phyloP scores from a whole-genome alignment of 2,888 invertebrate genomes.

The Acleris sparsana region DNA sequence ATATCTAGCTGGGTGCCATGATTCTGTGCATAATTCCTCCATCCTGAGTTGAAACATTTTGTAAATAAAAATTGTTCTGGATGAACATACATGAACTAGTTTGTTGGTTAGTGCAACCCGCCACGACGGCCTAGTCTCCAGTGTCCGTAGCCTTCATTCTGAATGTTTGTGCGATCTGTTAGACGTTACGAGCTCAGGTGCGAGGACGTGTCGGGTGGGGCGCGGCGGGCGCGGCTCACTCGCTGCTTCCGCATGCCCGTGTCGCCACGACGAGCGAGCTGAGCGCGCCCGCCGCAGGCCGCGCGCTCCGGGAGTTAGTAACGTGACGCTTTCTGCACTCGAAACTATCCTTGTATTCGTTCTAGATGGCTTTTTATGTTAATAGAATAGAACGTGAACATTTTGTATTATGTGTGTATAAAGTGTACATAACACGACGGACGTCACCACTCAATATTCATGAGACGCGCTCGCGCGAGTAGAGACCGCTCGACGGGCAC shows the following conservation, averaged over 20 bases:
- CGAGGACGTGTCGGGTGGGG: conserved; percentile 46
- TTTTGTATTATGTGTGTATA: conserved; percentile 33
- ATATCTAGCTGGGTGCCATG: conserved; percentile 26
- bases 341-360: conserved; percentile 38
- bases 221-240: conserved; percentile 7
- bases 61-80: conserved; percentile 76
- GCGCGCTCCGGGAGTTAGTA: conserved; percentile 9
- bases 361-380: conserved; percentile 48
- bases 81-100: conserved; percentile 64
- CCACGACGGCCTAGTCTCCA: conserved; percentile 67
- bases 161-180: conserved; percentile 61
- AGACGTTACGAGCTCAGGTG: conserved; percentile 56
- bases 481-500: too few species aligned
- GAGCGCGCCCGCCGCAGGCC: conserved; percentile 31
- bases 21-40: conserved; percentile 58
- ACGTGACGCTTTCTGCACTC: conserved; percentile 41
- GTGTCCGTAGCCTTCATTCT: conserved; percentile 55
- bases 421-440: conserved; percentile 26
- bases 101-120: conserved; percentile 74
- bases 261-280: background rate
- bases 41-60: conserved; percentile 44
- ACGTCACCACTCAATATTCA: conserved; percentile 15
- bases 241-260: conserved; percentile 4
- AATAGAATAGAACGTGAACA: conserved; percentile 44
- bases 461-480: conserved; percentile 5